Evolutionary conservation across 92 coral and sea anemone genomes (phyloP).

Genomic region (Virgularia gustaviana): DNA sequence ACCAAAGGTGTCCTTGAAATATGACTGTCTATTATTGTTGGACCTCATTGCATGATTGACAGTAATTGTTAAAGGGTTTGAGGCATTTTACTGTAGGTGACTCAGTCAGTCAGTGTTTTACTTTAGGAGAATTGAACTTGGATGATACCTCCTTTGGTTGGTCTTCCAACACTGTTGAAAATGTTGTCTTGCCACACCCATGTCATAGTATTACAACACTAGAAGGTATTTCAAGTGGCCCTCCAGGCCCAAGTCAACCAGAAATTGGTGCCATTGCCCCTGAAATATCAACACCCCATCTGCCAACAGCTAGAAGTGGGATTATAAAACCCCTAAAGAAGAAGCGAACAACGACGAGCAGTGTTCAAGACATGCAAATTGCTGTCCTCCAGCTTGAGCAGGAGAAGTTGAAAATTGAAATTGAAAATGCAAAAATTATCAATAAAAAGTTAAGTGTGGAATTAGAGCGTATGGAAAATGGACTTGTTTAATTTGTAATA

Average conservation of each 20-base stretch:
- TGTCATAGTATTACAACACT: no score
- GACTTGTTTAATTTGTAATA: constrained; percentile 3
- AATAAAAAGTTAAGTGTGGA: not conserved
- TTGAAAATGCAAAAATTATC: not conserved
- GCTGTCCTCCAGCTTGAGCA: not conserved
- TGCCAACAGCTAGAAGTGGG: not conserved
- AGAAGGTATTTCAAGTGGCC: no score
- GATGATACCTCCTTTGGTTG: no score
- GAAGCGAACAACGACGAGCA: not conserved
- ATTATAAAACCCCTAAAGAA: not conserved
- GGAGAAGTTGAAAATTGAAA: constrained; percentile 1
- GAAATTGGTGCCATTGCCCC: constrained; percentile 3
- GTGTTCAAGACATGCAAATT: not conserved
- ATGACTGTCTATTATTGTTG: no score
- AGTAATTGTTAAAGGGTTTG: no score
- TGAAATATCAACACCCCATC: not conserved
- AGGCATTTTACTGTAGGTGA: no score
- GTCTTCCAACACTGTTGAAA: no score
- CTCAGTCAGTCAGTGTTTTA: no score
- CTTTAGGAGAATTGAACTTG: no score
- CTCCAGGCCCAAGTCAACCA: not conserved
- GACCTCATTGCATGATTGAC: no score
- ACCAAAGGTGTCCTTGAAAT: no score
- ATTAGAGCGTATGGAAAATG: not conserved
- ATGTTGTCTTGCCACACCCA: no score